Evolutionary conservation across 1,140 invertebrate genomes (phyloP).

Genomic region (Microplitis mediator): DNA sequence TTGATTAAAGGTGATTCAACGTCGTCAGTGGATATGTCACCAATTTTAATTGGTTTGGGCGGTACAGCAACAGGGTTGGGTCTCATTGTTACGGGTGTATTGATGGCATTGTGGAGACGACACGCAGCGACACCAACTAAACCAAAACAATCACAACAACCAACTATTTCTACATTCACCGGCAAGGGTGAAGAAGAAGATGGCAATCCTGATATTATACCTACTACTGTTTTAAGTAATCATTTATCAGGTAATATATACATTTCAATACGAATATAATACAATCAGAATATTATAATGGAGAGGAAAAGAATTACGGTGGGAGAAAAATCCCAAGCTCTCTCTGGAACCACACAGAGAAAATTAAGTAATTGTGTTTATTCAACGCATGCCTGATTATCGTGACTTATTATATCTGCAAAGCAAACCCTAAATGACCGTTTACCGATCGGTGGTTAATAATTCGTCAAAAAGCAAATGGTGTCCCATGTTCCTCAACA

Average conservation of each 20-base stretch:
- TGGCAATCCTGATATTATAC: slow-evolving; percentile 60
- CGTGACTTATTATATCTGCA: too few species aligned
- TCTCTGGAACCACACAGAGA: too few species aligned
- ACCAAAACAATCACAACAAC: slow-evolving; percentile 56
- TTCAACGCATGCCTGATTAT: too few species aligned
- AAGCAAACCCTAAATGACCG: too few species aligned
- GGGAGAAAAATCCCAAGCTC: too few species aligned
- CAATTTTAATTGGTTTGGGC: slow-evolving; percentile 75
- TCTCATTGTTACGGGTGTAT: slow-evolving; percentile 74
- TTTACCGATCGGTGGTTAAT: too few species aligned
- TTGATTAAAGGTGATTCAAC: slow-evolving; percentile 45
- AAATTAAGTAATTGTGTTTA: too few species aligned
- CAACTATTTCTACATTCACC: slow-evolving; percentile 54
- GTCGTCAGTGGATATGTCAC: slow-evolving; percentile 61
- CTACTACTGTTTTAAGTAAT: slow-evolving; percentile 56
- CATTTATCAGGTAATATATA: slow-evolving; percentile 46
- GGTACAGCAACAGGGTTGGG: slow-evolving; percentile 76
- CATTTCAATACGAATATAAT: too few species aligned
- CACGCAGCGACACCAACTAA: slow-evolving; percentile 67
- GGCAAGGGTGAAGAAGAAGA: slow-evolving; percentile 58
- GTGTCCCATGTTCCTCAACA: too few species aligned
- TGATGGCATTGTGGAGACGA: slow-evolving; percentile 73
- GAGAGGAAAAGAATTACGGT: too few species aligned
- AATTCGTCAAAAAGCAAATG: too few species aligned
- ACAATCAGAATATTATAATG: too few species aligned